phyloP scores from a whole-genome alignment of 1,140 invertebrate species.

The Carposina sasakii region DNA sequence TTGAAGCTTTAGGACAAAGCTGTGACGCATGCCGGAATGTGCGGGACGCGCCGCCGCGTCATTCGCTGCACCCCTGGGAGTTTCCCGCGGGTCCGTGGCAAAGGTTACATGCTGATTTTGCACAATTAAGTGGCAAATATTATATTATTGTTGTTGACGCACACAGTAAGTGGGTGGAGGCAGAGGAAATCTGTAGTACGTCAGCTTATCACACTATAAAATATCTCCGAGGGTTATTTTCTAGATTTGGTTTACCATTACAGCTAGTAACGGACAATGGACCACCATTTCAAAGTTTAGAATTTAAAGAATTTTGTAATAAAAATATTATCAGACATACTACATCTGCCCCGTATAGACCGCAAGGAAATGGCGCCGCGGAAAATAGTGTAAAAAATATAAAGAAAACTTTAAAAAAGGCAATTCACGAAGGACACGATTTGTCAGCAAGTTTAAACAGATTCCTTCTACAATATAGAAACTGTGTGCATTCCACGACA shows the following conservation, averaged over 20 bases:
- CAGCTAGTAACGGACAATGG: background rate
- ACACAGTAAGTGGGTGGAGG: background rate
- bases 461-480: no score
- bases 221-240: background rate
- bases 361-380: background rate
- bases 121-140: background rate
- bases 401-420: conserved; percentile 1
- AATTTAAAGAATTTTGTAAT: background rate
- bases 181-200: background rate
- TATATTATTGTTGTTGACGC: background rate
- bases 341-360: background rate
- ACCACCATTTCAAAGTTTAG: background rate
- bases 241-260: background rate
- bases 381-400: background rate
- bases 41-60: conserved; percentile 3
- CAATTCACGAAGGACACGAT: background rate
- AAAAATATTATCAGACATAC: background rate
- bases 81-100: conserved; percentile 13
- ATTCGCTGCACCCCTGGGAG: conserved; percentile 12
- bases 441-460: background rate
- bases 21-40: conserved; percentile 8
- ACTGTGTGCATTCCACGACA: background rate
- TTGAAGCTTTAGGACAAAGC: conserved; percentile 21
- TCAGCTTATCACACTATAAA: background rate
- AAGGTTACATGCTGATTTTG: conserved; percentile 14